Percentiles rank a stretch among this genome's conserved stretches.
Evolutionary conservation across 1,140 invertebrate genomes (phyloP).

Genomic region (Zaprionus capensis): DNA sequence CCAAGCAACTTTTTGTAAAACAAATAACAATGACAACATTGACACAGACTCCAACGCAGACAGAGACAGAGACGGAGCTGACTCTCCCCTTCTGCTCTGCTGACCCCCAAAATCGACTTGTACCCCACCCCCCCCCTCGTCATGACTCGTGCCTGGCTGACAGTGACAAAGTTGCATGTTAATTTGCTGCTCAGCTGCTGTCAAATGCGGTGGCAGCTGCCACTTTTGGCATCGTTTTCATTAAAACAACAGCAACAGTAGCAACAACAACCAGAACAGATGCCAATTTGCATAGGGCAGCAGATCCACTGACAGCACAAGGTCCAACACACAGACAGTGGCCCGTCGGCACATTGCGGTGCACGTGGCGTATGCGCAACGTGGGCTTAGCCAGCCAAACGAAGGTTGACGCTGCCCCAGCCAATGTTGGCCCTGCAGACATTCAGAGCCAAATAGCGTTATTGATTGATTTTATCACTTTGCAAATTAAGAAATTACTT

Average conservation of each 20-base stretch:
- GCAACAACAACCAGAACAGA: slow-evolving; percentile 11
- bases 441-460: slow-evolving; percentile 19
- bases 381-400: slow-evolving; percentile 4
- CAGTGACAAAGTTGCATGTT: slow-evolving; percentile 48
- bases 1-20: slow-evolving; percentile 96
- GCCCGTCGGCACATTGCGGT: slow-evolving; percentile 4
- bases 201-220: slow-evolving; percentile 43
- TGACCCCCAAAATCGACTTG: slow-evolving; percentile 4
- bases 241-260: slow-evolving; percentile 40
- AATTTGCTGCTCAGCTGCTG: slow-evolving; percentile 39
- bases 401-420: not conserved
- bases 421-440: slow-evolving; percentile 10
- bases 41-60: slow-evolving; percentile 19
- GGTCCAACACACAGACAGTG: not conserved
- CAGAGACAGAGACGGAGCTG: not conserved
- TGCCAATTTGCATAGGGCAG: slow-evolving; percentile 49
- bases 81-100: not conserved
- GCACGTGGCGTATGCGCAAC: slow-evolving; percentile 31
- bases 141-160: slow-evolving; percentile 12
- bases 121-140: no score
- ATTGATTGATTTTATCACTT: slow-evolving; percentile 41
- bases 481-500: slow-evolving; percentile 27
- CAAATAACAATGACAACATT: slow-evolving; percentile 53
- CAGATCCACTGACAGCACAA: slow-evolving; percentile 12
- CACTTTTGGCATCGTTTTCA: slow-evolving; percentile 53